Conservation (phyloP, 2,113 vertebrate species). For the Bos taurus region ARS-UCD2.0 NC_037332.1:108298001-108298500, state of each 20-base stretch:
- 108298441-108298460: too few relatives aligned
- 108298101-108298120: neutral
- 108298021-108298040: neutral
- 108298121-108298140: neutral
- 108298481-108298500: neutral
- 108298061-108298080: neutral
- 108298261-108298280: slow-evolving; percentile 57
- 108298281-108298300: slow-evolving; percentile 78
- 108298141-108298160: neutral
- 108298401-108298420: accelerated
- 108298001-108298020: neutral
- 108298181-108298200: neutral
- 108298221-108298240: slow-evolving; percentile 26
- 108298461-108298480: accelerated
- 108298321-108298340: slow-evolving; percentile 78
- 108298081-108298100: neutral
- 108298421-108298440: neutral
- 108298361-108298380: slow-evolving; percentile 42
- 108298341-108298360: slow-evolving; percentile 55
- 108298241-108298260: slow-evolving; percentile 51
- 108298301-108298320: slow-evolving; percentile 89
- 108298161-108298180: neutral
- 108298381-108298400: too few relatives aligned
- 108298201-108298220: neutral
- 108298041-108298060: neutral